Percentiles rank a stretch among this genome's conserved stretches.
Evolutionary conservation across 30 jellyfish, hydroid and myxozoan species (phyloP).

Genomic region (Euphysa ruthae): DNA sequence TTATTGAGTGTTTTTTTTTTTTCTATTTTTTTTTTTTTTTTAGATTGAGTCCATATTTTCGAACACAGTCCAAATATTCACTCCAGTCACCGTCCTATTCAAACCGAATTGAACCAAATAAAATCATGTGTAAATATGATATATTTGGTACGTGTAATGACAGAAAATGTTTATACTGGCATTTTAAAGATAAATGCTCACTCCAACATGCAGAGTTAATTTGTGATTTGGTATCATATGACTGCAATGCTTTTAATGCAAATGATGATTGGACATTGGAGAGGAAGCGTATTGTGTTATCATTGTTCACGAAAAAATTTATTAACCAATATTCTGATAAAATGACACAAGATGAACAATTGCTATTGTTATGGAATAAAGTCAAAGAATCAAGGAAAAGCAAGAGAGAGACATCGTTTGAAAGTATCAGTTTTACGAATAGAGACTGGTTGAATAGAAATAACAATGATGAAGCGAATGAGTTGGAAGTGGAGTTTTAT

Average conservation of each 20-base stretch:
- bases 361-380: constrained; percentile 40
- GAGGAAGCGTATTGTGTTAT: background rate
- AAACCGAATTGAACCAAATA: constrained; percentile 31
- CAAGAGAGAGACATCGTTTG: background rate
- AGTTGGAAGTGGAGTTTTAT: background rate
- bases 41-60: constrained; percentile 78
- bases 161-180: constrained; percentile 45
- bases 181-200: constrained; percentile 27
- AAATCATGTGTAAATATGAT: constrained; percentile 54
- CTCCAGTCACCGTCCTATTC: constrained; percentile 54
- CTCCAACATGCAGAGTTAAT: constrained; percentile 36
- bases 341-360: constrained; percentile 40
- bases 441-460: constrained; percentile 5
- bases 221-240: constrained; percentile 43
- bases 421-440: constrained; percentile 5
- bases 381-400: constrained; percentile 17
- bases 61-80: constrained; percentile 49
- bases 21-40: background rate
- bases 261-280: constrained; percentile 13
- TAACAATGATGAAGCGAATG: background rate
- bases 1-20: background rate
- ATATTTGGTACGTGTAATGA: constrained; percentile 74
- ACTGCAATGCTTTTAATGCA: constrained; percentile 33
- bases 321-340: constrained; percentile 22
- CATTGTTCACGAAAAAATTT: constrained; percentile 26